These are phyloP conservation scores for Hipparchia semele DNA, from an alignment of 2,888 invertebrate species.

Conservation along the genomic window DNA sequence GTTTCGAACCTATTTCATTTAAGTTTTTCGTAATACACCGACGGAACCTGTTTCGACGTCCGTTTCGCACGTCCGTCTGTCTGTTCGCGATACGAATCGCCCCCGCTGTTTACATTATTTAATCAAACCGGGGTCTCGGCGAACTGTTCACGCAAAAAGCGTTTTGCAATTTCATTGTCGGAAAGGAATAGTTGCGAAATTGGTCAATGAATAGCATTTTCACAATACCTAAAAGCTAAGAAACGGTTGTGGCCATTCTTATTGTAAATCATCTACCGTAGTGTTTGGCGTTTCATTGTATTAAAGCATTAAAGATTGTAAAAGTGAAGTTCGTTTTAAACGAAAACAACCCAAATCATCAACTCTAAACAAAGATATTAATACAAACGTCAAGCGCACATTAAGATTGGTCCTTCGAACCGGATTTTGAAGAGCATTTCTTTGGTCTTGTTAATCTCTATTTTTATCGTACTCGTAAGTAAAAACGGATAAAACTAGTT, in stretches of 20 bases:
- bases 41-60: constrained; percentile 32
- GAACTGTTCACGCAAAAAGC: constrained; percentile 12
- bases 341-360: too few species aligned
- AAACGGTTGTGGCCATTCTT: neutral
- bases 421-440: neutral
- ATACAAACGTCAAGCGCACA: too few species aligned
- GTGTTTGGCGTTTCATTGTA: neutral
- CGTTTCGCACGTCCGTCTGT: constrained; percentile 40
- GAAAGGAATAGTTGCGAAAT: constrained; percentile 11
- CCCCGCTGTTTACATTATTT: constrained; percentile 37
- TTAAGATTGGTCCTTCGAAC: neutral
- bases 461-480: neutral
- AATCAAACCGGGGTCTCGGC: constrained; percentile 30
- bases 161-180: constrained; percentile 20
- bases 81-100: constrained; percentile 39
- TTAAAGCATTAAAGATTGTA: neutral
- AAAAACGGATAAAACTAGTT: neutral
- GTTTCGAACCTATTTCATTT: neutral
- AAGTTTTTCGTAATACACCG: constrained; percentile 19
- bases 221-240: constrained; percentile 1
- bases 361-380: too few species aligned
- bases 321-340: neutral
- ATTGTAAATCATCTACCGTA: neutral
- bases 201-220: constrained; percentile 13
- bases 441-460: neutral